Evolutionary conservation across 2,113 vertebrate genomes (phyloP).

Genomic region (Cichladusa arquata): DNA sequence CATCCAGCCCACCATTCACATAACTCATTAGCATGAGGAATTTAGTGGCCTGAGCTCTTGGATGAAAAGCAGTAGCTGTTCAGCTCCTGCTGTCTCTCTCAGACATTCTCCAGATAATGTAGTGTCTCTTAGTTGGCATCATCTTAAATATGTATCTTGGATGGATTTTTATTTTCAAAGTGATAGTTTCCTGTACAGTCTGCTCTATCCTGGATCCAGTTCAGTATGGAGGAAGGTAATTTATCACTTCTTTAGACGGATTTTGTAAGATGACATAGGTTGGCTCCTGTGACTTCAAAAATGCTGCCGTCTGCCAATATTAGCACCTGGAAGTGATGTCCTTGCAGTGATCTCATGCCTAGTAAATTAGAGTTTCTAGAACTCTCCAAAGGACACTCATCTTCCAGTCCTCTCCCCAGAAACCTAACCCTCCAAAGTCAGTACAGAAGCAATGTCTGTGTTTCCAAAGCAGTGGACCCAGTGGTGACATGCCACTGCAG

Average conservation of each 20-base stretch:
- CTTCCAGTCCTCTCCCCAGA: neutral
- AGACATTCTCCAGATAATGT: neutral
- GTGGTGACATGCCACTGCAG: neutral
- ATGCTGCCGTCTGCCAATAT: neutral
- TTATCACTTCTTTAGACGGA: neutral
- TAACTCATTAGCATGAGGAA: neutral
- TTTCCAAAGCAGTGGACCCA: neutral
- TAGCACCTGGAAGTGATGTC: neutral
- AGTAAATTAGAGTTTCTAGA: neutral
- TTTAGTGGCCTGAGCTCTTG: neutral
- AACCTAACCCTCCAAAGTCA: neutral
- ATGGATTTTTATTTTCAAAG: neutral
- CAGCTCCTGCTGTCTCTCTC: neutral
- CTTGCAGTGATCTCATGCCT: neutral
- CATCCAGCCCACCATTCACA: neutral
- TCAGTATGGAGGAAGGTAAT: neutral
- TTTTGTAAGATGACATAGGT: neutral
- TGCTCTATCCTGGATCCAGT: neutral
- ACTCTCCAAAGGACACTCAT: neutral
- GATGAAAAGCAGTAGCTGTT: neutral
- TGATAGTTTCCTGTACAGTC: neutral
- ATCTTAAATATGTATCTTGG: neutral
- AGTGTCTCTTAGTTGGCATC: neutral
- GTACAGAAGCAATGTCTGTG: neutral
- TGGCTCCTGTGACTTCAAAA: neutral